Base-by-base conservation (phyloP, 2,113 vertebrate species). In the Pomatostomus ruficeps region DNA sequence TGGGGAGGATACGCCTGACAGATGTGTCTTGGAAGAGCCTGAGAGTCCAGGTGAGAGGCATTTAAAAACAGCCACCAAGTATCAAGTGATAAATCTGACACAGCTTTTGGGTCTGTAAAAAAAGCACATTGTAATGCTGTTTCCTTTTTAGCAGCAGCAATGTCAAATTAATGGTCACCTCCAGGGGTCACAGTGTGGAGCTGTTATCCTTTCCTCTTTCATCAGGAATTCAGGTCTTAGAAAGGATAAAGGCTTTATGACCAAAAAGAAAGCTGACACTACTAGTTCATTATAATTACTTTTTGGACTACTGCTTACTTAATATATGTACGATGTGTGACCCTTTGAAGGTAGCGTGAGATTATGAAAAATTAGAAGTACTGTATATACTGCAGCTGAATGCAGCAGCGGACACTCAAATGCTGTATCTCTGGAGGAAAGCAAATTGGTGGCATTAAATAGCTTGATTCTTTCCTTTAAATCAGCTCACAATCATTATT, bases 21-120 rank as follows among this genome's bases (percentile, higher is more conserved):
- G 98, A 98, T 97, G 97, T 89, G 97, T 95, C 96, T 91, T 98
- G 94, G 98, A 98, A 95, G 98, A 98, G 92, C 81, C 97, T 81
- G 98, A 98, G 95, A 97, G 94, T 95, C 97, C 98, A 98, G 98
- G 98, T 98, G 97, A 98, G 98, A 98, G 92, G 94, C 95, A 43
- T 97, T 98, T 97, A 94, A 98, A 97, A 96, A 97, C 95, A 96
- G 94, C 88, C 95, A 88, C 94, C 74, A 95, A 97, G 95, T 96
- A 95, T 95, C 97, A 94, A 96, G 97, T 97, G 97, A 98, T 98
- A 97, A 98, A 97, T 97, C 84, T 97, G 96, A 93, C 94, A 86
- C 77, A 91, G 97, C 96, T 97, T 97, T 96, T 95, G 95, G 96
- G 91, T 89, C 88, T 82, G 90, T 92, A 77, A 91, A 89, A 96